Conservation (phyloP, 2,797 vertebrate genomes). For the Mergus octosetaceus region DNA sequence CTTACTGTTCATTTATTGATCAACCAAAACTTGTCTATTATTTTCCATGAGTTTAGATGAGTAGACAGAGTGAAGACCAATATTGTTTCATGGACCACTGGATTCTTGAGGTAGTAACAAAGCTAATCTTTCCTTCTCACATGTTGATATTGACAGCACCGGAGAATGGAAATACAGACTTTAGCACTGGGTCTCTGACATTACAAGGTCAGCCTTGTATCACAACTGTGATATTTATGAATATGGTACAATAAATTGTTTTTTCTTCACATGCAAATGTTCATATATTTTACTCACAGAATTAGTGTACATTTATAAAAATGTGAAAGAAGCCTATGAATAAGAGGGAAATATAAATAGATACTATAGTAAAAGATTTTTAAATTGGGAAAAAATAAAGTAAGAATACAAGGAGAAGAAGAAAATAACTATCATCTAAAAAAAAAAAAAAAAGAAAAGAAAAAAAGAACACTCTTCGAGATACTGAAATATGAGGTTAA, state of each 20-base stretch:
- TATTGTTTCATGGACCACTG: constrained; percentile 56
- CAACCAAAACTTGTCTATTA: constrained; percentile 27
- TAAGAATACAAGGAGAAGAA: background rate
- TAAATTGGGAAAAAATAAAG: background rate
- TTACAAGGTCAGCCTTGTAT: constrained; percentile 18
- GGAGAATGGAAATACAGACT: constrained; percentile 18
- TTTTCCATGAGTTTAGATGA: constrained; percentile 33
- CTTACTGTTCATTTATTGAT: constrained; percentile 48
- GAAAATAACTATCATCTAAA: background rate
- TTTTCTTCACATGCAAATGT: background rate
- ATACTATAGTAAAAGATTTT: background rate
- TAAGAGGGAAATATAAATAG: background rate
- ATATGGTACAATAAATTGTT: background rate
- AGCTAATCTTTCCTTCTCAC: constrained; percentile 34
- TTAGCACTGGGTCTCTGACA: background rate
- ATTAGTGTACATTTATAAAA: background rate
- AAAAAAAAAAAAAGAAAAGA: background rate
- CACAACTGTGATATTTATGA: background rate
- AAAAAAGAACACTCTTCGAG: background rate
- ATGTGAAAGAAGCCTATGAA: background rate
- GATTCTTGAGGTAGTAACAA: constrained; percentile 35
- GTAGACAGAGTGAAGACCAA: constrained; percentile 43
- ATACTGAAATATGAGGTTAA: background rate
- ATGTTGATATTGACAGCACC: constrained; percentile 7
- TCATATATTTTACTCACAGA: background rate